Evolutionary conservation across 2,797 vertebrate species (phyloP).

Genomic region (Psittacula derbiana): DNA sequence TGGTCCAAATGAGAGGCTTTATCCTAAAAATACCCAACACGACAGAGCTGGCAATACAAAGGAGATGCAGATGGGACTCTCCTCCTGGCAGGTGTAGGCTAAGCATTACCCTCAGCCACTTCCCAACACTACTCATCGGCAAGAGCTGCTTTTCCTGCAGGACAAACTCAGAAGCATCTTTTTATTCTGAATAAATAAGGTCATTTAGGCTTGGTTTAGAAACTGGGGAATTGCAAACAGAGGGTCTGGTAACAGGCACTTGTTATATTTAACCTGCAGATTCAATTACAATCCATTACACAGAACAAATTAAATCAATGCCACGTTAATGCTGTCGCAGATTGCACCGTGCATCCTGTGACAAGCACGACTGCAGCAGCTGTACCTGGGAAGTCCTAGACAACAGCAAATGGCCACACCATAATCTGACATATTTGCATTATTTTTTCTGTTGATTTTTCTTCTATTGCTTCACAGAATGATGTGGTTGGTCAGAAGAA

Average conservation of each 20-base stretch:
- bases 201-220: not conserved
- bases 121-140: not conserved
- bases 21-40: not conserved
- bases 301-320: slow-evolving; percentile 16
- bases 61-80: not conserved
- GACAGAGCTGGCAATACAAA: not conserved
- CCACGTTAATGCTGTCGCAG: not conserved
- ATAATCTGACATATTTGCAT: not conserved
- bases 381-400: not conserved
- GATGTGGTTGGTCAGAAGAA: not conserved
- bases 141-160: not conserved
- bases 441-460: not conserved
- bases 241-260: not conserved
- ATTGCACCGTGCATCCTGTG: not conserved
- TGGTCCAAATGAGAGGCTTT: not conserved
- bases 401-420: not conserved
- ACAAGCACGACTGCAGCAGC: not conserved
- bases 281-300: slow-evolving; percentile 18
- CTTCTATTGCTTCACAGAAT: not conserved
- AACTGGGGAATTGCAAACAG: not conserved
- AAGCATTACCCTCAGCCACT: not conserved
- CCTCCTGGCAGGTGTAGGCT: not conserved
- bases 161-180: not conserved
- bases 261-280: slow-evolving; percentile 8
- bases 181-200: not conserved